Evolutionary conservation across 2,113 vertebrate genomes (phyloP).

Genomic region (Bucco capensis): DNA sequence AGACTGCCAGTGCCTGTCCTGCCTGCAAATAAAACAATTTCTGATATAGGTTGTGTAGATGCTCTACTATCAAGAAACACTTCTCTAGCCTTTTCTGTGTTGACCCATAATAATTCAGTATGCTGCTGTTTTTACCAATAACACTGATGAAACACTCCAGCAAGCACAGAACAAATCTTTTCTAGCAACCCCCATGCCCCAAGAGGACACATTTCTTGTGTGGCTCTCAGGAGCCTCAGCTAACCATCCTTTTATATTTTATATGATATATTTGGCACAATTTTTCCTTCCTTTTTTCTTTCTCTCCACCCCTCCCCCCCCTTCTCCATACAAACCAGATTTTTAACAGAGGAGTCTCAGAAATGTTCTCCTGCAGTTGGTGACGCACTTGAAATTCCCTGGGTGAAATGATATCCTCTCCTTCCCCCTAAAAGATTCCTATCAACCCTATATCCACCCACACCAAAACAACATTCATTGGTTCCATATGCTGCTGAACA

Average conservation of each 20-base stretch:
- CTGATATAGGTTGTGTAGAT: background rate
- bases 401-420: constrained; percentile 43
- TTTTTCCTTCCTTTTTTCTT: background rate
- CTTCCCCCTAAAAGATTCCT: constrained; percentile 46
- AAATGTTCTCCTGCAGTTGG: constrained; percentile 49
- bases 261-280: background rate
- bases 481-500: constrained; percentile 65
- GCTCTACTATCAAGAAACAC: background rate
- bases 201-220: background rate
- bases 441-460: constrained; percentile 47
- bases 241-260: background rate
- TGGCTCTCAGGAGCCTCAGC: background rate
- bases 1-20: background rate
- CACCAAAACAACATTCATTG: constrained; percentile 56
- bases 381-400: constrained; percentile 61
- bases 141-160: background rate
- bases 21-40: background rate
- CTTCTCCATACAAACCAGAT: constrained; percentile 26
- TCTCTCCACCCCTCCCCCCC: background rate
- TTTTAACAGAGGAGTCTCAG: constrained; percentile 46
- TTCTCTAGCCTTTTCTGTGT: background rate
- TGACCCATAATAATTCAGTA: background rate
- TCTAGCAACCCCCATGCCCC: background rate
- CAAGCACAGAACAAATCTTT: background rate
- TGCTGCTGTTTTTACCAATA: background rate